phyloP scores from a whole-genome alignment of 2,888 invertebrate species.

The Eupithecia dodoneata region DNA sequence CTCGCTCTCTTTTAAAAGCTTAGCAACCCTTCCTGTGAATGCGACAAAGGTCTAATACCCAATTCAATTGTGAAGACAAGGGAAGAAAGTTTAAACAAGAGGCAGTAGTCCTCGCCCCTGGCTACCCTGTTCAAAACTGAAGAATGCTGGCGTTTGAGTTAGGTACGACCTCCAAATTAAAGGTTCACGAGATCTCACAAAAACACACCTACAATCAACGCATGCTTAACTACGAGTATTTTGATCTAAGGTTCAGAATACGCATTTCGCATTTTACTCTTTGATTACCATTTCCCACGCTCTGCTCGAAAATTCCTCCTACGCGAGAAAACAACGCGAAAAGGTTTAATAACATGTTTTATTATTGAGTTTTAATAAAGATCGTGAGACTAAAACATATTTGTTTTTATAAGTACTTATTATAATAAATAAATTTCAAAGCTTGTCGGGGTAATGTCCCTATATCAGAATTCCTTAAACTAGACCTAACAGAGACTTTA shows the following conservation, averaged over 20 bases:
- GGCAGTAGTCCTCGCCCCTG: slow-evolving; percentile 40
- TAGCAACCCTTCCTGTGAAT: slow-evolving; percentile 12
- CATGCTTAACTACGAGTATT: neutral
- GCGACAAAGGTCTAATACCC: slow-evolving; percentile 26
- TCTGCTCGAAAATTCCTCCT: neutral
- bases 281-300: neutral
- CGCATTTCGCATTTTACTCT: neutral
- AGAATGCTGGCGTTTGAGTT: slow-evolving; percentile 41
- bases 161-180: slow-evolving; percentile 35
- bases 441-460: neutral
- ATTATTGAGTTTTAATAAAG: neutral
- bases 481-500: neutral
- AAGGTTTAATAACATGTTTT: neutral
- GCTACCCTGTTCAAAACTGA: slow-evolving; percentile 43
- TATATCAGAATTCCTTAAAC: neutral
- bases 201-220: neutral
- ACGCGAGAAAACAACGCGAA: neutral
- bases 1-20: slow-evolving; percentile 36
- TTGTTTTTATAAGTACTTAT: neutral
- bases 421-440: neutral
- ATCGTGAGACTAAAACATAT: neutral
- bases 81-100: slow-evolving; percentile 40
- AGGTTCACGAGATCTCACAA: slow-evolving; percentile 6
- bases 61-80: slow-evolving; percentile 47
- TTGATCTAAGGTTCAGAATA: no score